Conservation (phyloP, 92 coral and sea anemone species). For the Parazoanthus swiftii region DNA sequence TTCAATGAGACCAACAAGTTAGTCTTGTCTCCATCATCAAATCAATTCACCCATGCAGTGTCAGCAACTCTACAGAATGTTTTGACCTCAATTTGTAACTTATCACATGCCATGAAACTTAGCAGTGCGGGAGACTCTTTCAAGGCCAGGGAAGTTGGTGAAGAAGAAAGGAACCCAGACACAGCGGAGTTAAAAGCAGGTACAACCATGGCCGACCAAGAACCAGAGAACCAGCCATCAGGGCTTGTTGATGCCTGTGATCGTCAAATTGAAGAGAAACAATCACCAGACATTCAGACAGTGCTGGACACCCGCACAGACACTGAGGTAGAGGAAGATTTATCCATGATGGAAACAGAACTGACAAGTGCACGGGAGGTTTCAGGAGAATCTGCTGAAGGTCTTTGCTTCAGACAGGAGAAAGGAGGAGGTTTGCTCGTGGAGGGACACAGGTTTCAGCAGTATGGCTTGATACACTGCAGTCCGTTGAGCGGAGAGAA, state of each 20-base stretch:
- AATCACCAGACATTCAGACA: slow-evolving; percentile 18
- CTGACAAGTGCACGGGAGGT: slow-evolving; percentile 63
- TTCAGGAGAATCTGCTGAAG: slow-evolving; percentile 41
- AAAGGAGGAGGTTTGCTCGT: slow-evolving; percentile 69
- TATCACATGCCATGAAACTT: slow-evolving; percentile 82
- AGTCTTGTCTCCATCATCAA: slow-evolving; percentile 67
- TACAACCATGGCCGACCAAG: not conserved
- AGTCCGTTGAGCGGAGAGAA: slow-evolving; percentile 83
- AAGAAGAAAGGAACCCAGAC: not conserved
- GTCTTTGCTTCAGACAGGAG: slow-evolving; percentile 61
- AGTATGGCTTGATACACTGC: slow-evolving; percentile 52
- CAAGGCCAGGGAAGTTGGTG: slow-evolving; percentile 21
- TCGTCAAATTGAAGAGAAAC: not conserved
- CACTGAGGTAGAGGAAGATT: slow-evolving; percentile 72
- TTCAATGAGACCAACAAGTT: slow-evolving; percentile 74
- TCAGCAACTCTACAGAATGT: slow-evolving; percentile 70
- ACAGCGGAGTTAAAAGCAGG: not conserved
- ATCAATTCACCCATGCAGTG: slow-evolving; percentile 62
- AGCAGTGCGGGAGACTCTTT: slow-evolving; percentile 51
- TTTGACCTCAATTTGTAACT: slow-evolving; percentile 64
- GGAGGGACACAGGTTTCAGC: slow-evolving; percentile 79
- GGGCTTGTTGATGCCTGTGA: not conserved
- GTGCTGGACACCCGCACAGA: slow-evolving; percentile 59
- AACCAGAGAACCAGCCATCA: not conserved
- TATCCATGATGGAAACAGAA: slow-evolving; percentile 63